Evolutionary conservation across 2,113 vertebrate genomes (phyloP).

Genomic region (zebrafish (Danio rerio)): GRCz12tu NC_133189.1:52901001-52901500

Average conservation of each 20-base stretch:
- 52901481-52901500: neutral
- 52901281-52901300: conserved; percentile 39
- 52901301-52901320: conserved; percentile 24
- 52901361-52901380: neutral
- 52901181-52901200: neutral
- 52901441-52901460: neutral
- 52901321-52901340: neutral
- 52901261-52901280: neutral
- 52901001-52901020: neutral
- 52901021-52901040: no score
- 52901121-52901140: neutral
- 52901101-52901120: neutral
- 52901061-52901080: neutral
- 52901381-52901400: neutral
- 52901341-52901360: conserved; percentile 10
- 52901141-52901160: neutral
- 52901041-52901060: neutral
- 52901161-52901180: neutral
- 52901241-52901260: conserved; percentile 11
- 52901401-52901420: neutral
- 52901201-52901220: neutral
- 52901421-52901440: neutral
- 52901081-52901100: neutral
- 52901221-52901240: neutral
- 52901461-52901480: neutral